Evolutionary conservation across 2,113 vertebrate species (phyloP).

Genomic region (Balaeniceps rex): DNA sequence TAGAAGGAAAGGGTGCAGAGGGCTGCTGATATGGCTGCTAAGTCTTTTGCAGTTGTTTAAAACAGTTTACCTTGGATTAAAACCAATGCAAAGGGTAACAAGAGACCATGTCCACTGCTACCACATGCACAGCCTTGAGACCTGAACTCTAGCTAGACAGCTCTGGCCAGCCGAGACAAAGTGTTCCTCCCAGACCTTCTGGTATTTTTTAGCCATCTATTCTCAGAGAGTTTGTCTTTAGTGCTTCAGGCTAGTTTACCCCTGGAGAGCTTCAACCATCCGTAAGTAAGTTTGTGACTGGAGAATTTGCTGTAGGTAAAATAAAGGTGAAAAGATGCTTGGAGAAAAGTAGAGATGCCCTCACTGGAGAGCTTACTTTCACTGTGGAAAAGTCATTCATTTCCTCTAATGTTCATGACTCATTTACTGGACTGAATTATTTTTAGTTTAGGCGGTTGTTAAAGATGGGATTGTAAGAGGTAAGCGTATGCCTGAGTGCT

Average conservation of each 20-base stretch:
- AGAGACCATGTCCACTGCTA: background rate
- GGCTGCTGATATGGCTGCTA: background rate
- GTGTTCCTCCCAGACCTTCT: background rate
- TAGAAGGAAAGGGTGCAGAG: background rate
- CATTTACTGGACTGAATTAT: slow-evolving; percentile 11
- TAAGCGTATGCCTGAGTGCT: background rate
- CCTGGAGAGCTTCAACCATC: background rate
- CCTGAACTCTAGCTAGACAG: background rate
- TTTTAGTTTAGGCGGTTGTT: slow-evolving; percentile 16
- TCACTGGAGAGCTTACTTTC: background rate
- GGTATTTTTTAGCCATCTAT: background rate
- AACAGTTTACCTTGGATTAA: background rate
- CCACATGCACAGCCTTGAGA: background rate
- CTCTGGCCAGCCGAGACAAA: background rate
- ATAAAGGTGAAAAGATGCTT: background rate
- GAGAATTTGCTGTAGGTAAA: slow-evolving; percentile 27
- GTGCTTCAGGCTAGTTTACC: background rate
- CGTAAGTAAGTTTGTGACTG: background rate
- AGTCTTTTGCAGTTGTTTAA: background rate
- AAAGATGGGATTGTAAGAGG: slow-evolving; percentile 1
- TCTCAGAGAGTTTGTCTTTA: background rate
- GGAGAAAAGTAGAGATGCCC: background rate
- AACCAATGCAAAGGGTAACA: background rate
- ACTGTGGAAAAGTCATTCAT: background rate
- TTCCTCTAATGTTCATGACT: background rate